Conservation (phyloP, 1,140 invertebrate genomes). For the Diorhabda elongata region DNA sequence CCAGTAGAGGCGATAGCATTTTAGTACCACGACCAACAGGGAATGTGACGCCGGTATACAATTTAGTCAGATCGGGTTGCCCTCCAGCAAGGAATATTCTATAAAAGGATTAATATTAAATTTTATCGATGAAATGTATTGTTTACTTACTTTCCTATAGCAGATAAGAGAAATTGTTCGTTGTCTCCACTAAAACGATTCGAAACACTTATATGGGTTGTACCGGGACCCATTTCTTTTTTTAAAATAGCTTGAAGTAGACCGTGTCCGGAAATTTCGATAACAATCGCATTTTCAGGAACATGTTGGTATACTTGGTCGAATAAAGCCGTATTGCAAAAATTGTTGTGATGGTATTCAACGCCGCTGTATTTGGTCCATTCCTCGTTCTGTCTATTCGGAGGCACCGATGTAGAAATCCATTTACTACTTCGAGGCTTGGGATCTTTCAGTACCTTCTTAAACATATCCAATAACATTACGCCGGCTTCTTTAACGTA, state of each 20-base stretch:
- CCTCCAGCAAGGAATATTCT: conserved; percentile 75
- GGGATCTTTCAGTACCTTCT: conserved; percentile 63
- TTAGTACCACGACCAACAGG: conserved; percentile 85
- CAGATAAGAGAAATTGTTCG: conserved; percentile 61
- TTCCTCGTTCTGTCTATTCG: conserved; percentile 66
- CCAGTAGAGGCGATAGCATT: conserved; percentile 74
- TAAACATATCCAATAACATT: conserved; percentile 64
- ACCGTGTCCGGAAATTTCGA: conserved; percentile 79
- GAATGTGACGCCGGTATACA: conserved; percentile 72
- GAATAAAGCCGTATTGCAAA: conserved; percentile 77
- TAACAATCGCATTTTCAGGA: conserved; percentile 72
- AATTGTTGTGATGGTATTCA: conserved; percentile 89
- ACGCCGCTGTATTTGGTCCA: conserved; percentile 69
- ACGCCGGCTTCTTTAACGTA: conserved; percentile 73
- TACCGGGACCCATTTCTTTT: conserved; percentile 57
- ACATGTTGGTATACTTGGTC: conserved; percentile 73
- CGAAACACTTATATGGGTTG: conserved; percentile 70
- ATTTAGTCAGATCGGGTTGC: conserved; percentile 66
- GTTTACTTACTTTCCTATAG: conserved; percentile 67
- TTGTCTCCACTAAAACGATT: conserved; percentile 68
- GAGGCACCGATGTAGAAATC: conserved; percentile 80
- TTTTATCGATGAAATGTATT: too few species aligned
- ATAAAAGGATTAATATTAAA: conserved; percentile 16
- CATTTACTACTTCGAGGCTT: conserved; percentile 71
- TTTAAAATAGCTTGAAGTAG: conserved; percentile 67